Evolutionary conservation across 2,113 vertebrate species (phyloP).

Genomic region (Microtus oregoni): DNA sequence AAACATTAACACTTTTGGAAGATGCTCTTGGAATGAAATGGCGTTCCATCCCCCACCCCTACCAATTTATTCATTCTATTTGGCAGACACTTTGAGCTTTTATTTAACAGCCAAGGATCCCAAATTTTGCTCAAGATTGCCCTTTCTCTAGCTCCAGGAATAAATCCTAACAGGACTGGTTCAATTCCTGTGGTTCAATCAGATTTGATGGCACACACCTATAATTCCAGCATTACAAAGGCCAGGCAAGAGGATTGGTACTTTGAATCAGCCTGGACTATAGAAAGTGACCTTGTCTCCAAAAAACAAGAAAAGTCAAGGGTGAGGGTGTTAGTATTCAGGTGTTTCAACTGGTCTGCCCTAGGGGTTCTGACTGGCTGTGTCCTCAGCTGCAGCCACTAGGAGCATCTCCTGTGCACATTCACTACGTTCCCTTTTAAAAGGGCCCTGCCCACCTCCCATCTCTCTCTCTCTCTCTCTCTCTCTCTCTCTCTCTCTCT

Average conservation of each 20-base stretch:
- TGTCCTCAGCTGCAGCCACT: no score
- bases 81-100: background rate
- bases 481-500: no score
- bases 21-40: background rate
- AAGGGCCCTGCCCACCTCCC: no score
- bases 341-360: no score
- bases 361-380: no score
- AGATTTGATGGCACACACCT: background rate
- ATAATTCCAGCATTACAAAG: background rate
- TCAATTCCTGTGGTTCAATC: background rate
- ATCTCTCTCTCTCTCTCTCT: no score
- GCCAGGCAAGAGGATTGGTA: background rate
- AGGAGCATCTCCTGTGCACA: no score
- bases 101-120: background rate
- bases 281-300: background rate
- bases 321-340: no score
- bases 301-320: no score
- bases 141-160: background rate
- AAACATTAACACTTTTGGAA: slow-evolving; percentile 22
- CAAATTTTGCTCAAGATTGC: slow-evolving; percentile 2
- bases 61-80: background rate
- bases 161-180: background rate
- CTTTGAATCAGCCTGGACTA: background rate
- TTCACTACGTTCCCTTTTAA: no score
- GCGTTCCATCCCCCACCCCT: background rate